Evolutionary conservation across 2,888 invertebrate genomes (phyloP), one percentile per base, ranked within the genome.

Genomic region (Quadroppia sp.): DNA sequence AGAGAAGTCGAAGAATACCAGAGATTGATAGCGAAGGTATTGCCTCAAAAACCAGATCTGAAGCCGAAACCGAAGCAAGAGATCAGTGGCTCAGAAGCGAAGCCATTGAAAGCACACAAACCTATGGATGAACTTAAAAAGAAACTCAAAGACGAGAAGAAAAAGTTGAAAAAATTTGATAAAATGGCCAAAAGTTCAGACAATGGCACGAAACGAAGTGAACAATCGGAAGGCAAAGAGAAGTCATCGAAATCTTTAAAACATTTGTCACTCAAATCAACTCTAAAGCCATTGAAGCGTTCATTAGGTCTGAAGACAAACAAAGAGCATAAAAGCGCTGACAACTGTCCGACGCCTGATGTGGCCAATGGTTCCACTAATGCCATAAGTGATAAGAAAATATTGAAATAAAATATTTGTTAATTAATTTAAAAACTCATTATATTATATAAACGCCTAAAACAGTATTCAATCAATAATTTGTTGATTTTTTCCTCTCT

Each of bases 1-100:
- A 73, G 73, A 69, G 73, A 73, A 48, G 67, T 73, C 40, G 73
- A 73, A 50, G 73, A 73, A 64, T 73, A 73, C 48, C 67, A 56
- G 25, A 50, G 20, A 48, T 20, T 73, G 13, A 42, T 73, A 13
- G 17, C 64, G 17, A 73, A 69, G 36, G 73, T 73, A 2, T 9
- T 50, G 36, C 71, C 53, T 53, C 25, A 36, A 4, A 40, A 70
- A 45, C 15, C 70, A 11, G 70, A 70, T 59, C 9, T 28, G 17
- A 59, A 30, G 32, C 32, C 59, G 15, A 30, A 30, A 6, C 28
- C n/a, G 15, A 64, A 67, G 36, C 42, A n/a, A 40, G 40, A 40
- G 4, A 42, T 25, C 15, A 32, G 25, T 67, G 42, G 61, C 1
- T 61, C 42, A 2, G 30, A 32, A 13, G 6, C 2, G 20, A 61